Evolutionary conservation across 2,797 vertebrate species (phyloP), one percentile per base, ranked within the genome.

Genomic region (Phoxinus dragarum): DNA sequence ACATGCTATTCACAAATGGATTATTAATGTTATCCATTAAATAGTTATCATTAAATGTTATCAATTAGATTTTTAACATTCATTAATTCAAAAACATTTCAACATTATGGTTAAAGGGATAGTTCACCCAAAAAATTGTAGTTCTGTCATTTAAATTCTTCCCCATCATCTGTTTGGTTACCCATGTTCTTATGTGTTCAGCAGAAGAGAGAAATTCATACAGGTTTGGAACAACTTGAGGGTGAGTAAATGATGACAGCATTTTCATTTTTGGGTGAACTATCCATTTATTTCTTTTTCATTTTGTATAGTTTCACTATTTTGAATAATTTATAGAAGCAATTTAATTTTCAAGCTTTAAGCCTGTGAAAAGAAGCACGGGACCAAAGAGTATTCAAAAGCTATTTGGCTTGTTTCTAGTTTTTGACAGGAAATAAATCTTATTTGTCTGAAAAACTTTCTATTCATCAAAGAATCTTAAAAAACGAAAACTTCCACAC

Each of bases 381-480:
- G 6, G 17, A 21, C 47, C 31, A 34, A 54, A 40, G 12, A 80
- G 59, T 66, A 11, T 79, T 21, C 40, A 34, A 47, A 81, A 71
- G 8, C 80, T 54, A 11, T 31, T 69, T 52, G 36, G 36, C 49
- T 56, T 27, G 47, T 71, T 31, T 64, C 12, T 64, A 64, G 27
- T 31, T 31, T 31, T 64, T 56, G 49, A 69, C 47, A 11, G n/a
- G 68, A 72, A 54, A 72, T 81, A 44, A 34, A 81, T 72, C 52
- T 72, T 59, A 40, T 40, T 59, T 81, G 68, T 72, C 17, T 36
- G 9, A 21, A 52, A 31, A 44, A 10, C 27, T 11, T 73, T 31
- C 4, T 73, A 47, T 31, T 47, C 23, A n/a, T 72, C 40, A 27
- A 14, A 27, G 3, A 27, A 16, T 44, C 68, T 23, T 42, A 6